Base-by-base conservation (phyloP, 2,888 invertebrate species). In the Tortricodes alternella region DNA sequence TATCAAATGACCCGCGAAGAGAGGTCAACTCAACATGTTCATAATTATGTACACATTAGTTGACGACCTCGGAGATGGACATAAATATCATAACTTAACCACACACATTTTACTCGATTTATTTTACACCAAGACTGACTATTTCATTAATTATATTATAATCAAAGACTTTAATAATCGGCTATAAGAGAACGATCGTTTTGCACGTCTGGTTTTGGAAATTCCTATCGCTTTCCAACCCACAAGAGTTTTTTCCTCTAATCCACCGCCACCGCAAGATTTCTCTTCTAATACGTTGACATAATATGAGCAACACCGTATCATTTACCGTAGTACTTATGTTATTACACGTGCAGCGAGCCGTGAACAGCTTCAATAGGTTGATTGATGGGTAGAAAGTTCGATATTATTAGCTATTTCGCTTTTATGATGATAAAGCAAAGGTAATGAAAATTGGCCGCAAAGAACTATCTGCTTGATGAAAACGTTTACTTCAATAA, bases 371-470 rank as follows among this genome's bases (percentile, higher is more conserved):
- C 72, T 73, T 70, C 75, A 69, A 65, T 67, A 62, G 67, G 58
- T 69, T 85, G 85, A 88, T 85, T 78, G 83, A 88, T 85, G 80
- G 66, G 68, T 86, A 84, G 88, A 89, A 89, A 89, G 88, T 80
- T 72, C 68, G 68, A 74, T 72, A 72, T 69, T 70, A 77, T 77
- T 78, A 65, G 61, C 66, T 64, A 67, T 75, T 71, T 72, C 70
- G 62, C 15, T 21, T 16, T 29, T 44, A 29, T 44, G 16, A 24
- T 41, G 19, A 34, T 46, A 32, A 39, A 15, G 48, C 19, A n/a
- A n/a, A n/a, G n/a, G n/a, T n/a, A n/a, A n/a, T n/a, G n/a, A n/a
- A n/a, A n/a, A n/a, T n/a, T n/a, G 29, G n/a, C 29, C 29, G n/a
- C n/a, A 1, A 27, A n/a, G n/a, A 27, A 27, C n/a, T 2, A n/a